Base-by-base conservation (phyloP, 2,888 invertebrate species). In the Neoaliturus tenellus region DNA sequence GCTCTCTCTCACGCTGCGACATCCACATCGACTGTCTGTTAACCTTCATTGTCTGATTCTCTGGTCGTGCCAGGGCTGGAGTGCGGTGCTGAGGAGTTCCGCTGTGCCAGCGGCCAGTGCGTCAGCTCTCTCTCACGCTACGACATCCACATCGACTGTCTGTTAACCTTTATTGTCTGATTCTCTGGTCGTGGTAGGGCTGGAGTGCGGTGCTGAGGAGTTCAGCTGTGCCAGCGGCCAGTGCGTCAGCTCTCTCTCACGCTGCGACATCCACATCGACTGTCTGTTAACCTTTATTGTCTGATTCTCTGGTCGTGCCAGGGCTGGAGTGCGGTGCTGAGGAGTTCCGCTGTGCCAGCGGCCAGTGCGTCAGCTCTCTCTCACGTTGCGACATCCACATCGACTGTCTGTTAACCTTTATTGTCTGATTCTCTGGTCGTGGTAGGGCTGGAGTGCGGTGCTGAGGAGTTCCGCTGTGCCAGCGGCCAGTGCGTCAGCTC, bases 221-320 rank as follows among this genome's bases (percentile, higher is more conserved):
- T 88, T 85, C 85, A 85, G 69, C 12, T 88, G 88, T 58, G 14
- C 41, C 4, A 87, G 84, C 78, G 87, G 88, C 10, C 87, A 88
- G 80, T 88, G 88, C 62, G 83, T 88, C 4, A 84, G 85, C 14
- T 31, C 31, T 14, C 73, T 82, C 10, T 84, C 81, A 0, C 85
- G 86, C 1, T 92, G 92, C 86, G 90, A 92, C 88, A 89, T 89
- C 81, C 85, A 86, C 31, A 87, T 89, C 73, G 90, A 91, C 87
- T 92, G 92, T 87, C 89, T 89, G 84, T 91, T 12, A 39, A 39
- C 6, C 12, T 5, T 39, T 8, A 39, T 17, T 12, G 51, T 17
- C 14, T n/a, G 14, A 4, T 4, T 51, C 4, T 6, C 4, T 51
- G 6, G 51, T n/a, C 51, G 5, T n/a, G n/a, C 6, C 73, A 75